phyloP scores from a whole-genome alignment of 92 coral and sea anemone genomes.

The Plumapathes pennacea region DNA sequence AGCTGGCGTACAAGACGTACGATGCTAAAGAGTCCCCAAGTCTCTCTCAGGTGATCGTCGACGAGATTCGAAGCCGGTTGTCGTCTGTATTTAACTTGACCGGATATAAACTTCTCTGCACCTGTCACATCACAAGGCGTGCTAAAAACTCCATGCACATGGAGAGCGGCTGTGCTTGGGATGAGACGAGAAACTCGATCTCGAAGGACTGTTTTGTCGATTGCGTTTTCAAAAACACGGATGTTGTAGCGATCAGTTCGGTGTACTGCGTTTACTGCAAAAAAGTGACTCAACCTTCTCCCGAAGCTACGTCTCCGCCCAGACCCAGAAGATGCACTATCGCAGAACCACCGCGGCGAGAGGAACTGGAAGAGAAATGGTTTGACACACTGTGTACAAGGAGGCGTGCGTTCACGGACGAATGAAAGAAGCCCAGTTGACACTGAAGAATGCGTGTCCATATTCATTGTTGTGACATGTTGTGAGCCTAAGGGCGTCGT shows the following conservation, averaged over 20 bases:
- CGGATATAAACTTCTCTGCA: constrained; percentile 58
- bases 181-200: constrained; percentile 38
- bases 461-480: no score
- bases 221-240: constrained; percentile 65
- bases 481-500: no score
- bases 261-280: constrained; percentile 59
- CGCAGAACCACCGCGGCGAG: neutral
- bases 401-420: neutral
- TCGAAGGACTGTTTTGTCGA: constrained; percentile 84
- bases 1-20: constrained; percentile 30
- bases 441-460: no score
- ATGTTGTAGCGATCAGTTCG: constrained; percentile 59
- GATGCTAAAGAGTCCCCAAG: constrained; percentile 24
- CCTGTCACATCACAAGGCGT: constrained; percentile 54
- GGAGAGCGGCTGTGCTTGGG: constrained; percentile 92
- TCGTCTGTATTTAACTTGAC: constrained; percentile 37
- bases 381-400: neutral
- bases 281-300: neutral
- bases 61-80: constrained; percentile 33
- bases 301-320: neutral
- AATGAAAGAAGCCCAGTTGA: no score
- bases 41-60: constrained; percentile 17
- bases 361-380: neutral
- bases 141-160: constrained; percentile 47
- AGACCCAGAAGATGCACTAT: constrained; percentile 5